Evolutionary conservation across 2,113 vertebrate genomes (phyloP), one percentile per base, ranked within the genome.

Genomic region (Nothoprocta perdicaria): DNA sequence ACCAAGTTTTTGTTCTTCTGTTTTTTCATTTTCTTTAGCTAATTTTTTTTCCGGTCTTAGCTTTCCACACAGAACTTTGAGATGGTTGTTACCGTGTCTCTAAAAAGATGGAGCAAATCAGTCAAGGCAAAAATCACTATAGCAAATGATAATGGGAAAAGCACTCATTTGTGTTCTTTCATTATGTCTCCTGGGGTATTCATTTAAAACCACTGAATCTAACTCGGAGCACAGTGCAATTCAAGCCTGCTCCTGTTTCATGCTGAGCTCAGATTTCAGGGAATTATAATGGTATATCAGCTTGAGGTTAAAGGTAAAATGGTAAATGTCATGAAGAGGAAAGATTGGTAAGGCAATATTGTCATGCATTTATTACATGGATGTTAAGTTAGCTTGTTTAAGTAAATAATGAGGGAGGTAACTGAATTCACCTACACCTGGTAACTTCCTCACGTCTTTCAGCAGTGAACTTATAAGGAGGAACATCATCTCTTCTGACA

Each of bases 141-240:
- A 65, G 83, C 84, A 84, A 92, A 88, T 60, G 29, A 80, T 93
- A 91, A 83, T 71, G 43, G 46, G 26, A 80, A 85, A 87, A 85
- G 31, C 21, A 74, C 68, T 88, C 26, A 66, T 85, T 83, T 63
- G 57, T 85, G 24, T 93, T 93, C 58, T 89, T 90, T 91, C 61
- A 80, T 85, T 63, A 35, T 63, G 60, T 93, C 61, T 90, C 71
- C 78, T 87, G 50, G 75, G 80, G 60, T 66, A 74, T 43, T 80
- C 41, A 72, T 92, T 92, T 90, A 91, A 92, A 95, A 95, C 50
- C 50, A 71, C 55, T 23, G 75, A 80, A 46, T 72, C 67, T 77
- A 85, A 74, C 8, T 6, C 41, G 80, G 71, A 89, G 17, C 26
- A 71, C 12, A 43, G 9, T 60, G 43, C 46, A 82, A 31, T 87